phyloP scores from a whole-genome alignment of 2,888 invertebrate genomes.

The Dicyrtomina minuta region DNA sequence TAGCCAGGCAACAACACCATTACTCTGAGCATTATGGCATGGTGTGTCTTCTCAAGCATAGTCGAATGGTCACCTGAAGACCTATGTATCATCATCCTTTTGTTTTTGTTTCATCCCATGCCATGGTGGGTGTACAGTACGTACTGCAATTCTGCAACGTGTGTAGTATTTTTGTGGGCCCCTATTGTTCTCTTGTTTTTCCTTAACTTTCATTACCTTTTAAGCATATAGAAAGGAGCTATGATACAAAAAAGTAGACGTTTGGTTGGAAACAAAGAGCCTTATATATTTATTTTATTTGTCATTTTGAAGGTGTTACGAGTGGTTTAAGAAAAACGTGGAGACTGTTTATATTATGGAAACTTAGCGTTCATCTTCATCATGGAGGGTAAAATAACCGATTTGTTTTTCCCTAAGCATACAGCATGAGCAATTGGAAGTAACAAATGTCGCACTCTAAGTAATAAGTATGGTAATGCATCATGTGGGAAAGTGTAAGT shows the following conservation, averaged over 20 bases:
- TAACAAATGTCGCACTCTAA: too few relatives aligned
- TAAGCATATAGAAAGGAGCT: background rate
- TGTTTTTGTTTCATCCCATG: constrained; percentile 8
- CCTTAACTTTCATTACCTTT: background rate
- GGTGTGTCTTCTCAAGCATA: constrained; percentile 27
- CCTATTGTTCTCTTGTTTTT: background rate
- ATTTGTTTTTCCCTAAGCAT: too few relatives aligned
- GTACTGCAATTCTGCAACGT: background rate
- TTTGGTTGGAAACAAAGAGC: too few relatives aligned
- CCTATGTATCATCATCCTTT: constrained; percentile 37
- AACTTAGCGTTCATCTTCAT: too few relatives aligned
- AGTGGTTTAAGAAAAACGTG: too few relatives aligned
- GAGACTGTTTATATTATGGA: too few relatives aligned
- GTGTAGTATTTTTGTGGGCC: background rate
- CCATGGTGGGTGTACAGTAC: background rate
- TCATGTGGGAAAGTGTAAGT: too few relatives aligned
- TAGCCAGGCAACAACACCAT: constrained; percentile 30
- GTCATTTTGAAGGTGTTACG: too few relatives aligned
- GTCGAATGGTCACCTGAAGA: constrained; percentile 39
- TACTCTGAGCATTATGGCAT: constrained; percentile 28
- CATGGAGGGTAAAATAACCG: too few relatives aligned
- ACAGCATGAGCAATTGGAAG: too few relatives aligned
- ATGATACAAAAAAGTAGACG: too few relatives aligned
- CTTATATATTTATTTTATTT: background rate
- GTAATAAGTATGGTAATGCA: too few relatives aligned